Evolutionary conservation across 2,797 vertebrate species (phyloP), one percentile per base, ranked within the genome.

Genomic region (Danio tinwini): DNA sequence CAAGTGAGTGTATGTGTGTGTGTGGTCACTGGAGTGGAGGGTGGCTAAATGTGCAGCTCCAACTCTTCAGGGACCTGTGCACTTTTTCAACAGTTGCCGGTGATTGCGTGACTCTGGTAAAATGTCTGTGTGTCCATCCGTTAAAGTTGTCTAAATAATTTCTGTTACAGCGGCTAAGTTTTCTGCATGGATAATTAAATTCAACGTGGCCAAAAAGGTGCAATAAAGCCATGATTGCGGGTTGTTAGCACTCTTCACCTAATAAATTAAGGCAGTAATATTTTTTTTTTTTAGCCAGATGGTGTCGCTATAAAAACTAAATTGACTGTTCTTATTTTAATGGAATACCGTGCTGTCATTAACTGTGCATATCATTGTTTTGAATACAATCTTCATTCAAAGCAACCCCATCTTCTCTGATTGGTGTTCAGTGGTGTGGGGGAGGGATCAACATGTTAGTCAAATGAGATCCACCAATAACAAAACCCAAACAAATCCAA

Each of bases 11-110:
- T n/a, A n/a, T 29, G 49, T 13, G 29, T 29, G 4, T 52, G 65
- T 78, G 65, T 71, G 76, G 76, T 78, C 76, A 71, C 16, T 70
- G 76, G 37, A 62, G 58, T 69, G 67, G n/a, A 55, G 76, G 45
- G 58, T 37, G 55, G 7, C 39, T 61, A 59, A 37, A 77, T 59
- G 16, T 39, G 53, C n/a, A 67, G 63, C 42, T 67, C 65, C 17
- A 7, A 49, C 44, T 50, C 76, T 70, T n/a, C 52, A 40, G 29
- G 10, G 76, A 61, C 67, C 29, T 8, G 55, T 50, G 13, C 0
- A 37, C 37, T 70, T 52, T 77, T 69, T 76, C 21, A 6, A 76
- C 19, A 19, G 42, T 76, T 58, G 37, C 0, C 13, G 62, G 47
- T 29, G 52, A 63, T 53, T 40, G 47, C 3, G 6, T 0, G 5